These are phyloP conservation scores for Nettapus auritus DNA, from an alignment of 2,113 vertebrate genomes.

Conservation along the genomic window DNA sequence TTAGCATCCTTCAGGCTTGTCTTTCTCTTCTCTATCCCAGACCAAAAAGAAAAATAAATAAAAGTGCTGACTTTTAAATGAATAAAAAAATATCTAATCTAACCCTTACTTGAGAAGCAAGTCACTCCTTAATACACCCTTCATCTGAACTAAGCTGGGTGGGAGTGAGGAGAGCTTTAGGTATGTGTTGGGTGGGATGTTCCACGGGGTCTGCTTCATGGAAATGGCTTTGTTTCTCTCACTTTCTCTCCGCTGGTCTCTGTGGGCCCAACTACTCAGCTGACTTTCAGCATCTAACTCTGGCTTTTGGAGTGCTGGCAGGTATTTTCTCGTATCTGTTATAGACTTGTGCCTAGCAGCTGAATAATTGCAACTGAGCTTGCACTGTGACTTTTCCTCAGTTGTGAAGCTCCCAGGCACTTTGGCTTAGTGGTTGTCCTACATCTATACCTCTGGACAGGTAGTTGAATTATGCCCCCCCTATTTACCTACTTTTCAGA, in stretches of 20 bases:
- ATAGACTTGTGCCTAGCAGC: not conserved
- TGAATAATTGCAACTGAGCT: not conserved
- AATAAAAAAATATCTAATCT: not conserved
- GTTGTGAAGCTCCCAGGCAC: fast-evolving
- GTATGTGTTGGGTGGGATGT: not conserved
- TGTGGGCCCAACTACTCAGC: not conserved
- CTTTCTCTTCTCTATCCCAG: not conserved
- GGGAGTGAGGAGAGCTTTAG: not conserved
- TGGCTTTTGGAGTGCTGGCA: not conserved
- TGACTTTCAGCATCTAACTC: not conserved
- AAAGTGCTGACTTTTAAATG: not conserved
- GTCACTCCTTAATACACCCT: not conserved
- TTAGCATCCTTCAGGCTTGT: not conserved
- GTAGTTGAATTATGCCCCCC: not conserved
- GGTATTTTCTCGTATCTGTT: not conserved
- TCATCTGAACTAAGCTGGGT: not conserved
- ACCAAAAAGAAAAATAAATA: not conserved
- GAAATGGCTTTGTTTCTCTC: not conserved
- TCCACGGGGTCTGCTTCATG: not conserved
- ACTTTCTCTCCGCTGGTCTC: not conserved
- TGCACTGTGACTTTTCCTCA: not conserved
- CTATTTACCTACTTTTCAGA: not conserved
- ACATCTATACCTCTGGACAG: not conserved
- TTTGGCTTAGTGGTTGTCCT: not conserved
- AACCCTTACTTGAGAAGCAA: not conserved